phyloP scores from a whole-genome alignment of 2,888 invertebrate genomes.

The Rapana venosa region DNA sequence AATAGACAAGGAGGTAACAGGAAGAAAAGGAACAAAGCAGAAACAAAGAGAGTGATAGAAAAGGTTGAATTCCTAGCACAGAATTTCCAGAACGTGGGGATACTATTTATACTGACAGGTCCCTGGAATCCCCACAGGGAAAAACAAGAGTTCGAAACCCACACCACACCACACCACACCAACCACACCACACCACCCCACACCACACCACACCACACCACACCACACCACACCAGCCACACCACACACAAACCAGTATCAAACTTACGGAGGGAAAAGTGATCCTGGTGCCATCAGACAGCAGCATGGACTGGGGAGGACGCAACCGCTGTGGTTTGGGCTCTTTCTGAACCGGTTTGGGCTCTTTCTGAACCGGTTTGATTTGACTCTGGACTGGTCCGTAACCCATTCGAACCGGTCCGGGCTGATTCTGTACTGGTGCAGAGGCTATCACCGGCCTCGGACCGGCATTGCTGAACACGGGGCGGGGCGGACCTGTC shows the following conservation, averaged over 20 bases:
- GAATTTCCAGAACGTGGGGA: too few relatives aligned
- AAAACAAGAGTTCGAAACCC: neutral
- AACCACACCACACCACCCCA: neutral
- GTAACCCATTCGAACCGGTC: neutral
- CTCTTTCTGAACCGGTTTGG: neutral
- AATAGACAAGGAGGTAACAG: too few relatives aligned
- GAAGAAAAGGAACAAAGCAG: too few relatives aligned
- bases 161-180: neutral
- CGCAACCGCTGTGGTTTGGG: neutral
- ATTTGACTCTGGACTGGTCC: neutral
- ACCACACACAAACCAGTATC: neutral
- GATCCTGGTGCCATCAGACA: neutral
- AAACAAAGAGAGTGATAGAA: too few relatives aligned
- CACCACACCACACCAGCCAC: too few relatives aligned
- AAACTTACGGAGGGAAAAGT: neutral
- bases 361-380: neutral
- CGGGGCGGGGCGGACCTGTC: neutral
- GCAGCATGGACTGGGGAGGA: slow-evolving; percentile 4
- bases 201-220: neutral
- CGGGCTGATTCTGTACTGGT: neutral
- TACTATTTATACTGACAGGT: too few relatives aligned
- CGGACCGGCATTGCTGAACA: neutral
- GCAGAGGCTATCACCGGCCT: neutral
- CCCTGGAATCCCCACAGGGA: neutral
- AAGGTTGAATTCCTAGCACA: too few relatives aligned